phyloP scores from a whole-genome alignment of 2,113 vertebrate genomes.

The Phylloscopus whistleri region DNA sequence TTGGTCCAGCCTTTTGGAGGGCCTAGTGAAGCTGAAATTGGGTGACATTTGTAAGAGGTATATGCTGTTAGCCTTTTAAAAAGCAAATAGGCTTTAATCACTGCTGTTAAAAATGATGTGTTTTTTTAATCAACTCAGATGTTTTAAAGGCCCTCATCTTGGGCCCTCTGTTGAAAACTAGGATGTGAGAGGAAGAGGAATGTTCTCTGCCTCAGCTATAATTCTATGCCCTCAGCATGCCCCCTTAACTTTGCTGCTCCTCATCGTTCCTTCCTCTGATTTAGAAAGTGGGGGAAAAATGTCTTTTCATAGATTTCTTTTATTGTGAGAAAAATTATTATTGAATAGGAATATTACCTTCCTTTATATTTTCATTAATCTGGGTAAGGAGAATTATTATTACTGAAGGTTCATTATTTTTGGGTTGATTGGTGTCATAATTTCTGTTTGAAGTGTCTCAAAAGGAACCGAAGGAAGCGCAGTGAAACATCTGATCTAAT shows the following conservation, averaged over 20 bases:
- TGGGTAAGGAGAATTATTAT: neutral
- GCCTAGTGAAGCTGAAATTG: neutral
- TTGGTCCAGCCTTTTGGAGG: neutral
- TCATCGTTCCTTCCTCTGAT: neutral
- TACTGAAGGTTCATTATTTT: neutral
- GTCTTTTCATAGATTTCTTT: neutral
- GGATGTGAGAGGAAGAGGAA: neutral
- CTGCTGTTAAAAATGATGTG: neutral
- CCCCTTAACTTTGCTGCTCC: neutral
- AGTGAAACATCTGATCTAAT: neutral
- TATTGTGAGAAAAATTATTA: neutral
- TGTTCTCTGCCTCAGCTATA: neutral
- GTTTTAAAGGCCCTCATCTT: neutral
- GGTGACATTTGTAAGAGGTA: neutral
- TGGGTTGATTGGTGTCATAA: fast-evolving
- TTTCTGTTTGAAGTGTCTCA: neutral
- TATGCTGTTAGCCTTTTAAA: neutral
- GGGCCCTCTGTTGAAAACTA: neutral
- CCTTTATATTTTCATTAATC: neutral
- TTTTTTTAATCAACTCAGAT: neutral
- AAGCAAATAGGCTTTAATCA: neutral
- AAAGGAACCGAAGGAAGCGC: neutral
- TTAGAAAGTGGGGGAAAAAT: neutral
- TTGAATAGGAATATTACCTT: neutral
- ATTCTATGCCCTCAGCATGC: neutral